phyloP scores from a whole-genome alignment of 2,797 vertebrate genomes.

The Myotis pilosus region DNA sequence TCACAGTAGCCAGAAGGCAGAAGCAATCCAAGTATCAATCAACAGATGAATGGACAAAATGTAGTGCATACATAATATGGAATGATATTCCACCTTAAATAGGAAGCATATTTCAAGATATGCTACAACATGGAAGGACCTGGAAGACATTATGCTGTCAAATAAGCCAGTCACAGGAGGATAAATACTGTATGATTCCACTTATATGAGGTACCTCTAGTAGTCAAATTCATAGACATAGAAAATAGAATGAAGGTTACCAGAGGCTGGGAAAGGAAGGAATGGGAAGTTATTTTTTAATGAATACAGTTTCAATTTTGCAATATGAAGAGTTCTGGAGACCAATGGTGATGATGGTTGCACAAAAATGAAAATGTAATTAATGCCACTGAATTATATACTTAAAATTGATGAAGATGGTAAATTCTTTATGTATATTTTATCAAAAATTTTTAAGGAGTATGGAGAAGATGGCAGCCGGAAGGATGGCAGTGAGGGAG shows the following conservation, averaged over 20 bases:
- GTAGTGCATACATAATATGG: neutral
- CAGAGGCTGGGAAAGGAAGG: neutral
- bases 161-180: neutral
- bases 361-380: neutral
- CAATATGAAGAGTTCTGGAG: neutral
- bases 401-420: neutral
- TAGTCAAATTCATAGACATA: neutral
- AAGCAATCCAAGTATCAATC: neutral
- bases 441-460: neutral
- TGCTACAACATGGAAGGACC: neutral
- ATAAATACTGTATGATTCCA: neutral
- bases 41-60: constrained; percentile 2
- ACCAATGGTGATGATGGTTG: neutral
- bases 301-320: neutral
- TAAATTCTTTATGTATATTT: neutral
- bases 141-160: neutral
- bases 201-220: neutral
- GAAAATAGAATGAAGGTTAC: neutral
- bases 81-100: neutral
- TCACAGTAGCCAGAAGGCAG: neutral
- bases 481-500: too few species aligned
- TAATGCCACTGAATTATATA: neutral
- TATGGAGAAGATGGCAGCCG: too few species aligned
- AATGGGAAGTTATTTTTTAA: neutral
- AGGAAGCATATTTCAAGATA: neutral